Conservation (phyloP, 2,888 invertebrate species). For the Himalopsyche anomala region DNA sequence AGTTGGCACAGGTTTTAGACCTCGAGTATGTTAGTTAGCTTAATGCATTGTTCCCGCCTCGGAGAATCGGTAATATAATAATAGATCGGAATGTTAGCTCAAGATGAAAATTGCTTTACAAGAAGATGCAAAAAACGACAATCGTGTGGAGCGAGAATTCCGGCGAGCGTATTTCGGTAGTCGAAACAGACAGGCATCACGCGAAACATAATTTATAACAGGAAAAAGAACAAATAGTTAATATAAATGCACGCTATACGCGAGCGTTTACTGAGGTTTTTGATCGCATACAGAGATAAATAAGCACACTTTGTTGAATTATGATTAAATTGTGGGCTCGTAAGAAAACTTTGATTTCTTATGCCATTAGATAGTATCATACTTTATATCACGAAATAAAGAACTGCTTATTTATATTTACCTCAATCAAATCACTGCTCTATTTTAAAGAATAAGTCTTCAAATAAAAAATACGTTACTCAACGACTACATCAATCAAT, state of each 20-base stretch:
- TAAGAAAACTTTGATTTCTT: too few relatives aligned
- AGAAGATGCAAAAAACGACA: slow-evolving; percentile 38
- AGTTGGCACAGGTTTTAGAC: slow-evolving; percentile 23
- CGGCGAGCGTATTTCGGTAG: slow-evolving; percentile 10
- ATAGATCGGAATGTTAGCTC: slow-evolving; percentile 59
- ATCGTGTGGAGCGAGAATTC: slow-evolving; percentile 27
- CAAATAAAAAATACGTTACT: too few relatives aligned
- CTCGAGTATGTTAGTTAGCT: neutral
- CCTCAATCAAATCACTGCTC: too few relatives aligned
- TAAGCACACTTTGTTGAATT: neutral
- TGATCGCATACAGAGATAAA: neutral
- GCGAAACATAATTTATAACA: slow-evolving; percentile 27
- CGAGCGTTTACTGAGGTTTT: neutral
- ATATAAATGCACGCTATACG: neutral
- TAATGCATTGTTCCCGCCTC: slow-evolving; percentile 35
- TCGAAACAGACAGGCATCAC: neutral
- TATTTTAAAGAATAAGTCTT: too few relatives aligned
- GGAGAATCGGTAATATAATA: slow-evolving; percentile 48
- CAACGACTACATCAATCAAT: too few relatives aligned
- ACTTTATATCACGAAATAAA: too few relatives aligned
- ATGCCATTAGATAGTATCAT: too few relatives aligned
- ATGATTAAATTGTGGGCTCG: neutral
- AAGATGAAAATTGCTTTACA: slow-evolving; percentile 23
- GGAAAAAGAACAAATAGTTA: neutral
- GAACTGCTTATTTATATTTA: too few relatives aligned